Evolutionary conservation across 2,797 vertebrate species (phyloP).

Genomic region (Paratrypauchen microcephalus): DNA sequence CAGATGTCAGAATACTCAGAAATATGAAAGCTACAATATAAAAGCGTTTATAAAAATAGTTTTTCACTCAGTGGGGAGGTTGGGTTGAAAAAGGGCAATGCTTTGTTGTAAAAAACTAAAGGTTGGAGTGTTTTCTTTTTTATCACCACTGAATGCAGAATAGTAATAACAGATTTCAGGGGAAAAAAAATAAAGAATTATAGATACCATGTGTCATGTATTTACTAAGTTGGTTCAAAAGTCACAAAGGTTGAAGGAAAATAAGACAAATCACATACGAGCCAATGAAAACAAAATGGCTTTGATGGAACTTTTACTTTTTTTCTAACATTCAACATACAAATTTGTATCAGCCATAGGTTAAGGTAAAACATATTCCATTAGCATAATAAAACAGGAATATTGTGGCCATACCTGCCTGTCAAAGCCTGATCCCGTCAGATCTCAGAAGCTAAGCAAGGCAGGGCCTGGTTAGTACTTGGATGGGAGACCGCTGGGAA

Average conservation of each 20-base stretch:
- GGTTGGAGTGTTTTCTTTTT: background rate
- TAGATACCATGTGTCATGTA: background rate
- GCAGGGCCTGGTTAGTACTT: no score
- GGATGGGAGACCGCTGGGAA: no score
- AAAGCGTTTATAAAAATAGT: background rate
- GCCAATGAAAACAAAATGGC: background rate
- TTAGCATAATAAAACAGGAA: slow-evolving; percentile 9
- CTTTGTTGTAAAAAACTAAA: background rate
- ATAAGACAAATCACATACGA: background rate
- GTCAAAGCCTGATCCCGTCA: no score
- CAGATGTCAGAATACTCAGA: background rate
- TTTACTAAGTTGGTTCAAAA: background rate
- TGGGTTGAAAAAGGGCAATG: background rate
- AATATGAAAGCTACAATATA: background rate
- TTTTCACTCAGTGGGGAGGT: slow-evolving; percentile 4
- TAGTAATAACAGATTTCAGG: background rate
- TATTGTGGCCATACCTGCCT: no score
- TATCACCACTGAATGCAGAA: background rate
- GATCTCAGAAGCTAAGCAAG: no score
- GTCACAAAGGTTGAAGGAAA: background rate
- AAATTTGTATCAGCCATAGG: no score
- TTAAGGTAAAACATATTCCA: background rate
- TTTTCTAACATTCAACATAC: background rate
- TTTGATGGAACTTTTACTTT: background rate
- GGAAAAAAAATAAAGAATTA: background rate